Evolutionary conservation across 2,797 vertebrate genomes (phyloP).

Genomic region (Decapterus maruadsi): DNA sequence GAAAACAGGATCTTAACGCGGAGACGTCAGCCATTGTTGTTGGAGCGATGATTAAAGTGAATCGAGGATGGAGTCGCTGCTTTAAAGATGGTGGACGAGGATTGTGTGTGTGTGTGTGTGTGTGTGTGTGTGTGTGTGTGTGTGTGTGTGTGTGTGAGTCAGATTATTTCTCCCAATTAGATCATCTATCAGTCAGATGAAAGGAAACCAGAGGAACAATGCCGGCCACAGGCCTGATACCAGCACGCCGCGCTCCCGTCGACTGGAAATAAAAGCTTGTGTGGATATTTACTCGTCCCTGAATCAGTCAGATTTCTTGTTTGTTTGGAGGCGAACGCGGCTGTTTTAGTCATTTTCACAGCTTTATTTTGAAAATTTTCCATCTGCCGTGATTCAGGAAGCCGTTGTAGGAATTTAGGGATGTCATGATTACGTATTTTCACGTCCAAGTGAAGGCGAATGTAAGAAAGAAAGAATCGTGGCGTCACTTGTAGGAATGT

Average conservation of each 20-base stretch:
- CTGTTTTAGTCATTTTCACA: no score
- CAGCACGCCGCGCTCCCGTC: slow-evolving; percentile 8
- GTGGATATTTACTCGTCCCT: no score
- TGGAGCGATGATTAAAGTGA: neutral
- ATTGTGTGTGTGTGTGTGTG: neutral
- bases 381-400: no score
- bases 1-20: neutral
- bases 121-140: neutral
- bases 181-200: slow-evolving; percentile 37
- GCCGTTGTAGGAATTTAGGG: no score
- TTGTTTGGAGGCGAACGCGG: no score
- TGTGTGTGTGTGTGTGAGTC: neutral
- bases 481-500: no score
- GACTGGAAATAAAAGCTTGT: slow-evolving; percentile 6
- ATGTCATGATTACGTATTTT: no score
- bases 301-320: no score
- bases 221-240: neutral
- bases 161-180: slow-evolving; percentile 45
- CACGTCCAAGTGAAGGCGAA: no score
- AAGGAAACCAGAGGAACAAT: slow-evolving; percentile 15
- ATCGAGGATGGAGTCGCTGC: neutral
- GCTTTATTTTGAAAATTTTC: no score
- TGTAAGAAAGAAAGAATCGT: no score
- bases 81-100: neutral
- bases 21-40: neutral